Evolutionary conservation across 2,113 vertebrate species (phyloP).

Genomic region (Mesembrinibis cayennensis): DNA sequence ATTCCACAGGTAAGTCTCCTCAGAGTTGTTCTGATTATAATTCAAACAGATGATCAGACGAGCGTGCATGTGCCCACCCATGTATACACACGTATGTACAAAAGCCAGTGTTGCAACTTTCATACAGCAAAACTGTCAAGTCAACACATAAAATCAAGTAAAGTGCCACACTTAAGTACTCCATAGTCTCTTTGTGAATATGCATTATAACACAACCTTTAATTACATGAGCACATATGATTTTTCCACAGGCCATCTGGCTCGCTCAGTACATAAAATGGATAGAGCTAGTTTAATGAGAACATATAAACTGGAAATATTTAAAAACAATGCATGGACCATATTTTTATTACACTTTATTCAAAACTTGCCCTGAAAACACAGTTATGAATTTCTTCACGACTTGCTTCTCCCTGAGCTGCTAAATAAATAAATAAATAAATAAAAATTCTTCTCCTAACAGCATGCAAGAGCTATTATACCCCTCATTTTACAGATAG

Average conservation of each 20-base stretch:
- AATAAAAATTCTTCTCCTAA: not conserved
- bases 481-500: not conserved
- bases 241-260: slow-evolving; percentile 2
- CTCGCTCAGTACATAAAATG: not conserved
- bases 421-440: not conserved
- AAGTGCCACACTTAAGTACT: not conserved
- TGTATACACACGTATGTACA: not conserved
- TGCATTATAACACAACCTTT: slow-evolving; percentile 3
- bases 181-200: not conserved
- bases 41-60: not conserved
- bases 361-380: not conserved
- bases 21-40: not conserved
- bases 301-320: not conserved
- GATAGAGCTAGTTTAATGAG: not conserved
- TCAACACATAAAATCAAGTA: not conserved
- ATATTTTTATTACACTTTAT: not conserved
- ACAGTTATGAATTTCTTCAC: not conserved
- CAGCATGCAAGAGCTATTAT: not conserved
- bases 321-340: not conserved
- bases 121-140: not conserved
- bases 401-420: not conserved
- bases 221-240: slow-evolving; percentile 17
- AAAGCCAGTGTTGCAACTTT: not conserved
- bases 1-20: not conserved
- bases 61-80: not conserved